These are phyloP conservation scores for Dreissena rostriformis DNA, from an alignment of 1,140 invertebrate genomes.

Conservation along the genomic window DNA sequence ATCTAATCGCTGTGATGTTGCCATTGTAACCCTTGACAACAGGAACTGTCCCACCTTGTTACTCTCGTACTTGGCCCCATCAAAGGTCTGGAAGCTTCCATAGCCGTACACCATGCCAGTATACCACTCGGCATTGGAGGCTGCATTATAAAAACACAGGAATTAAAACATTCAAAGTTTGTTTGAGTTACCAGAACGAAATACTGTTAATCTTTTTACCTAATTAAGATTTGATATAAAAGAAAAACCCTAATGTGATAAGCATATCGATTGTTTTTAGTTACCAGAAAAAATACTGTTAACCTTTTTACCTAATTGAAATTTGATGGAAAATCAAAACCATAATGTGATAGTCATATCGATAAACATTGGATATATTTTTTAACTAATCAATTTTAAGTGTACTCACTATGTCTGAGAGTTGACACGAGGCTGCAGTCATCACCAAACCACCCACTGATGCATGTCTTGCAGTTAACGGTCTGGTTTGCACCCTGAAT, in stretches of 20 bases:
- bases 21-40: slow-evolving; percentile 42
- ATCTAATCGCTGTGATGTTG: slow-evolving; percentile 33
- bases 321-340: no score
- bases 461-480: slow-evolving; percentile 61
- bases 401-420: slow-evolving; percentile 42
- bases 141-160: not conserved
- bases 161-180: no score
- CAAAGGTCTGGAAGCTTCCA: slow-evolving; percentile 63
- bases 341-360: no score
- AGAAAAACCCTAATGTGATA: no score
- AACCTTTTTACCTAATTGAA: no score
- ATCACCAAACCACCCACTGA: slow-evolving; percentile 61
- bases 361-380: not conserved
- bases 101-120: slow-evolving; percentile 55
- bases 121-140: slow-evolving; percentile 37
- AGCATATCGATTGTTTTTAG: no score
- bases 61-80: slow-evolving; percentile 63
- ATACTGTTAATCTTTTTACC: no score
- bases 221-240: no score
- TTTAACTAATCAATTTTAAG: not conserved
- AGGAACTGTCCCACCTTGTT: slow-evolving; percentile 60
- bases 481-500: slow-evolving; percentile 33
- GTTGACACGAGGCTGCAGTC: slow-evolving; percentile 61
- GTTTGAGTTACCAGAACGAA: no score
- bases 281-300: no score